Base-by-base conservation (phyloP, 2,888 invertebrate genomes). In the Lasius fuliginosus region DNA sequence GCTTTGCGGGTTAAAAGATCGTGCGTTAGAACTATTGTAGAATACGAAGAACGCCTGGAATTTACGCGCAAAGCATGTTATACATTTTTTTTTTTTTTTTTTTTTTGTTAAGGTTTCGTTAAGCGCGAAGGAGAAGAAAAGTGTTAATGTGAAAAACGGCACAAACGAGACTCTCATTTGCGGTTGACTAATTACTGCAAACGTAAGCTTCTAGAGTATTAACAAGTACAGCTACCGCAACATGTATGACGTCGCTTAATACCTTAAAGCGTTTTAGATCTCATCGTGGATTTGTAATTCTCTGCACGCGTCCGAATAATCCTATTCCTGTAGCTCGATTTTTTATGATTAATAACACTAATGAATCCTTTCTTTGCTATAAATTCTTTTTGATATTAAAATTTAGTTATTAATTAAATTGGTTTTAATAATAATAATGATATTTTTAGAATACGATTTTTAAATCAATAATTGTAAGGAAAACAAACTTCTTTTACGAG, bases 141-240 rank as follows among this genome's bases (percentile, higher is more conserved):
- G 40, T 62, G 62, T 74, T 62, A 74, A 74, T 42, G 42, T 62
- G 40, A 73, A 18, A 9, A 73, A 56, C 56, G 23, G 36, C 15
- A 73, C 36, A 36, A 73, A 73, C 36, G 53, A 73, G 40, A 42
- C 74, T 73, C 73, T 74, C 62, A n/a, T 74, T 74, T 62, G 27
- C 62, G 30, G 30, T 1, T 27, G 18, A 58, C 62, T 74, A 74
- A 74, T 62, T 74, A 62, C 27, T 42, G 62, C 30, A n/a, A n/a
- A 74, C n/a, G 30, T 74, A 74, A 62, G 42, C 74, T 73, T 0
- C 11, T 73, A 1, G 11, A 27, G 11, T 15, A 58, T 73, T 73
- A 73, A 58, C 40, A 73, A 15, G 73, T 73, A 40, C 27, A 60
- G 36, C 27, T 27, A 27, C 18, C 56, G 27, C 27, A 73, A 12